A percentile compares a stretch with the other conserved stretches of the same genome.
These are phyloP conservation scores for Chrysogorgia sp. DNA, from an alignment of 92 coral and sea anemone genomes.

Conservation along the genomic window DNA sequence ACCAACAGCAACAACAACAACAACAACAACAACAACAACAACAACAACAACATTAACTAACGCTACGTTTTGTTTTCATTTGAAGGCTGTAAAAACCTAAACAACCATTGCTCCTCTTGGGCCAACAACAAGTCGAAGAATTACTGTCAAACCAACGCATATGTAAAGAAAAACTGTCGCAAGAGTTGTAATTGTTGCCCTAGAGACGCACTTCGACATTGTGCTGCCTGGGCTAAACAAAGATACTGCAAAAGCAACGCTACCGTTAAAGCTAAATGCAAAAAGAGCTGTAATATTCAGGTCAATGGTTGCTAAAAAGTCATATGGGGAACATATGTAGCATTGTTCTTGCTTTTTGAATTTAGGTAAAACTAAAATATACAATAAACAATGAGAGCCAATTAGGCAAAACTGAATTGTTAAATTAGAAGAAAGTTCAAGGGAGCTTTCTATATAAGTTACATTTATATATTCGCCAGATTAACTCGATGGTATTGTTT, in stretches of 20 bases:
- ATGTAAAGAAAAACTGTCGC: background rate
- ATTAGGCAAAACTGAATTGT: too few species aligned
- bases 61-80: background rate
- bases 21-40: background rate
- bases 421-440: too few species aligned
- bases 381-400: too few species aligned
- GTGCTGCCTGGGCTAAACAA: background rate
- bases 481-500: too few species aligned
- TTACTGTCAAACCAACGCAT: background rate
- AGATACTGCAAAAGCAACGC: background rate
- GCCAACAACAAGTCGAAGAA: conserved; percentile 12
- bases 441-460: too few species aligned
- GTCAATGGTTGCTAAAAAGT: too few species aligned
- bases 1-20: background rate
- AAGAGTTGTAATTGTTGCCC: background rate
- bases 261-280: background rate
- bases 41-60: background rate
- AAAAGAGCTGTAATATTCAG: too few species aligned
- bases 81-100: background rate
- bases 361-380: too few species aligned
- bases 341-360: too few species aligned
- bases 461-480: too few species aligned
- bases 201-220: background rate
- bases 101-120: background rate
- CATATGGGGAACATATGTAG: too few species aligned